Percentiles rank a stretch among this genome's conserved stretches.
These are phyloP conservation scores for Orussus abietinus DNA, from an alignment of 1,140 invertebrate species.

Conservation along the genomic window DNA sequence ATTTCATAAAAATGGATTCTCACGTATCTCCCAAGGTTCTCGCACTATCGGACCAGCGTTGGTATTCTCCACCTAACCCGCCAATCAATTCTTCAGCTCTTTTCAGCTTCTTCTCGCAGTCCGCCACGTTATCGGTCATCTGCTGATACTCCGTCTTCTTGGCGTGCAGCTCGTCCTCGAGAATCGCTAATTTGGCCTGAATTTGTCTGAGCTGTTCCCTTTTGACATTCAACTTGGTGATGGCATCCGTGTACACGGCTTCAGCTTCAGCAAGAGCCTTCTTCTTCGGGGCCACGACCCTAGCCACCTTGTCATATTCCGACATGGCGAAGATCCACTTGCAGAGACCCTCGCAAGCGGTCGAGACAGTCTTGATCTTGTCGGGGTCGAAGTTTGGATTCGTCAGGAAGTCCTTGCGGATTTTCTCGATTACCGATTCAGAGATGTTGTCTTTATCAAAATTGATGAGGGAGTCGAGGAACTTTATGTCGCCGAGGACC, in stretches of 20 bases:
- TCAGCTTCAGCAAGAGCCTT: constrained; percentile 75
- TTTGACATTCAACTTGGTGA: constrained; percentile 70
- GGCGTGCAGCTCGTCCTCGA: constrained; percentile 65
- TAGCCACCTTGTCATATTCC: constrained; percentile 89
- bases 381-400: constrained; percentile 90
- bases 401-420: constrained; percentile 75
- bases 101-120: constrained; percentile 85
- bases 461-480: constrained; percentile 76
- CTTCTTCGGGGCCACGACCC: constrained; percentile 83
- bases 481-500: constrained; percentile 86
- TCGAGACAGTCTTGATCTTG: constrained; percentile 76
- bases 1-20: background rate
- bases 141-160: constrained; percentile 54
- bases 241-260: constrained; percentile 63
- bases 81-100: constrained; percentile 90
- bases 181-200: constrained; percentile 32
- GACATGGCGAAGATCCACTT: constrained; percentile 91
- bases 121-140: constrained; percentile 76
- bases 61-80: constrained; percentile 78
- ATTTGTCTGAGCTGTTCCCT: constrained; percentile 68
- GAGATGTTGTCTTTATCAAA: constrained; percentile 94
- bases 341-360: constrained; percentile 76
- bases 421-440: constrained; percentile 73
- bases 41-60: constrained; percentile 77
- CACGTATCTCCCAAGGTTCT: constrained; percentile 66